Evolutionary conservation across 53 echinoderm and acorn worm species (phyloP), one percentile per base, ranked within the genome.

Genomic region (Zoroaster sp.): DNA sequence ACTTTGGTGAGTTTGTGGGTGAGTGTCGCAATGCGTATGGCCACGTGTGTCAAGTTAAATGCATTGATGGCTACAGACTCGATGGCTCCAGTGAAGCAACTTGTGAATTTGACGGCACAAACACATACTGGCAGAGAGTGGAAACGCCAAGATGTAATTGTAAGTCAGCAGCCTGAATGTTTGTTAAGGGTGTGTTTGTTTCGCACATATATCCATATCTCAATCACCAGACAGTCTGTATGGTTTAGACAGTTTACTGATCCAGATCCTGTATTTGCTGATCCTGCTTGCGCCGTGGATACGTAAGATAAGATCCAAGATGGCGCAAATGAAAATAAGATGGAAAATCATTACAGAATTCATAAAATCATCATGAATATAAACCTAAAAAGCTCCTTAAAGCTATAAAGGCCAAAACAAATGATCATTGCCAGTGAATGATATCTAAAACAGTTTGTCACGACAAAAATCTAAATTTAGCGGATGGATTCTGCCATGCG

Each of bases 91-190:
- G 77, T 2, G 74, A 72, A 5, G 83, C 90, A 14, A 76, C 81
- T 21, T 93, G 93, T 71, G 91, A 90, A 37, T 93, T 87, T 55
- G 46, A 91, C 32, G 88, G 75, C 12, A 73, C 45, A 21, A 33
- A 37, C 17, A 88, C 77, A 40, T 83, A 88, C 80, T 93, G 93
- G 93, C 47, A 76, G 10, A 35, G 34, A 20, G 83, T 75, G 9
- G 74, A 91, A 37, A 55, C 66, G 21, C 94, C 94, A 12, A 59
- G 14, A 30, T 94, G 94, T 87, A 40, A 87, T 83, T 89, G 94
- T 94, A 78, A 72, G 67, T 82, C n/a, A 20, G 20, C 17, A 0
- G 15, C 36, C 31, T 34, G 13, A 20, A 18, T 1, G 37, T 14
- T 14, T 71, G 0, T 36, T 71, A 1, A 0, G 17, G 31, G 12